A percentile compares a stretch with the other conserved stretches of the same genome.
Conservation (phyloP, 2,113 vertebrate species). For the Paramormyrops kingsleyae region DNA sequence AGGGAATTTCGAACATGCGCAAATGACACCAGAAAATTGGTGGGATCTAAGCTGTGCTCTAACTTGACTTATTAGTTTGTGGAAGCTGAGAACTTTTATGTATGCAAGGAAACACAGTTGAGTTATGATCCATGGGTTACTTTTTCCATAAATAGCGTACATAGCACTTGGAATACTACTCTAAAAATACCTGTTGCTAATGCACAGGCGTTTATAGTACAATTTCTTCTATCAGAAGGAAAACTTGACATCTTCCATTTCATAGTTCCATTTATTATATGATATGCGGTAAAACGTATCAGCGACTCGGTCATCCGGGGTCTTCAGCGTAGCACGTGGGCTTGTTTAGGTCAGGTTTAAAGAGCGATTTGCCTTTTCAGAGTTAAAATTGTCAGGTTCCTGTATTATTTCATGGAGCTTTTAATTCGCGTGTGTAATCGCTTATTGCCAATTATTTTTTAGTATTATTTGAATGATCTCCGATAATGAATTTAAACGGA, state of each 20-base stretch:
- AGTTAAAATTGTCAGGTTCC: neutral
- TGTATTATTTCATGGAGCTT: neutral
- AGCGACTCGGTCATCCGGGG: neutral
- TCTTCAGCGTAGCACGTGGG: neutral
- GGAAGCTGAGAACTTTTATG: neutral
- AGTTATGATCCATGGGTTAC: neutral
- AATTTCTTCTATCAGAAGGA: neutral
- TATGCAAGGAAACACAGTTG: neutral
- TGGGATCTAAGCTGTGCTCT: constrained; percentile 36
- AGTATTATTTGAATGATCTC: neutral
- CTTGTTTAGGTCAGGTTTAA: neutral
- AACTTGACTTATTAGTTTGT: constrained; percentile 15
- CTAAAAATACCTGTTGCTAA: neutral
- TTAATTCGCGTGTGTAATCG: neutral
- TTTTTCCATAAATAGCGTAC: neutral
- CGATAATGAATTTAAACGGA: neutral
- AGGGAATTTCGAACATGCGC: constrained; percentile 5
- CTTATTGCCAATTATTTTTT: neutral
- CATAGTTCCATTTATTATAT: neutral
- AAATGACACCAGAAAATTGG: constrained; percentile 24
- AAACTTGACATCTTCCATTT: neutral
- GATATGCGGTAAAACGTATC: neutral
- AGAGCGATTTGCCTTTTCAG: neutral
- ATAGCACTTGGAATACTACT: neutral
- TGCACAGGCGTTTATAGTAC: neutral